Evolutionary conservation across 2,797 vertebrate genomes (phyloP), one percentile per base, ranked within the genome.

Genomic region (Helarctos malayanus): DNA sequence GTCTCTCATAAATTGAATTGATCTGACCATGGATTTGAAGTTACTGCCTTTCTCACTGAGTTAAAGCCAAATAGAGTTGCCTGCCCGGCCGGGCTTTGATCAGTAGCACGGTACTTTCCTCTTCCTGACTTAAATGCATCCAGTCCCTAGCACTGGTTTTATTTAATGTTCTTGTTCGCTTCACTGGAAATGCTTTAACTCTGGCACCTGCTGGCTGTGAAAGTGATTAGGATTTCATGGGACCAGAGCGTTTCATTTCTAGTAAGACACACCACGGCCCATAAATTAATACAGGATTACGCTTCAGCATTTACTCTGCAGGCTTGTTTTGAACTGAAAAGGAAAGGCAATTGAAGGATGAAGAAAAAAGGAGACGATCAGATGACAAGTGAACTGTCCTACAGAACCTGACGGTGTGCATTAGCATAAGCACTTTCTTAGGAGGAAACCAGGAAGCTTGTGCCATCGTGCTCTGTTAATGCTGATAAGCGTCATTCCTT

Each of bases 1-100:
- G 95, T 96, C 91, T 94, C 94, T 95, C 84, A 85, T 82, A 95
- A 97, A 96, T 84, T 95, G 97, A 97, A 97, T 94, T 94, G 97
- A 94, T 97, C 96, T 98, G 97, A 97, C 97, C 98, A 95, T 38
- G 92, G 95, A 86, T 97, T 97, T 97, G 95, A 97, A 97, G 97
- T 95, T 47, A 79, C 95, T 95, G 83, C 92, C 90, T 97, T 92
- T 90, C 96, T 95, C 54, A 80, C 97, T 95, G 97, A 91, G 95
- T 97, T 97, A 95, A 97, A 98, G 93, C 84, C 95, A 96, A 96
- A 95, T 61, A 73, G 94, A 96, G 95, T 73, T 75, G 95, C 95
- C 91, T 97, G 93, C 93, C 95, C 78, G 25, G 95, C 84, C 54
- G 35, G 47, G 88, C 95, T 97, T 97, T 97, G 97, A 97, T 97